Evolutionary conservation across 2,797 vertebrate genomes (phyloP).

Genomic region (Tenualosa thibaudeaui): DNA sequence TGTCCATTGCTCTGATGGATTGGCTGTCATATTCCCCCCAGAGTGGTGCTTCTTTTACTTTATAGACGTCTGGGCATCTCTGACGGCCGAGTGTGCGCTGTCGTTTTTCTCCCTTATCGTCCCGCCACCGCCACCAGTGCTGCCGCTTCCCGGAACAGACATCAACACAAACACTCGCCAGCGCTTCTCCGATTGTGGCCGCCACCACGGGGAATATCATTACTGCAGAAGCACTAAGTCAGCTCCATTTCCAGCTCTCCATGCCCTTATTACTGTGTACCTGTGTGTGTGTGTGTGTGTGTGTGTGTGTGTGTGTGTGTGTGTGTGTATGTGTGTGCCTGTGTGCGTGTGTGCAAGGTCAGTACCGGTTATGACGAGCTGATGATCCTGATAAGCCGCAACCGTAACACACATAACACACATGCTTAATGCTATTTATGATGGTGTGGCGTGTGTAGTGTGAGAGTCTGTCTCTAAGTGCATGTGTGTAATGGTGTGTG

Average conservation of each 20-base stretch:
- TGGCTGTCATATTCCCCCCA: slow-evolving; percentile 77
- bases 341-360: not conserved
- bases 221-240: too few relatives aligned
- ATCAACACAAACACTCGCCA: slow-evolving; percentile 59
- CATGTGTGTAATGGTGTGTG: slow-evolving; percentile 16
- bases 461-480: not conserved
- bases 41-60: slow-evolving; percentile 75
- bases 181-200: not conserved
- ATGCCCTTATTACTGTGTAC: not conserved
- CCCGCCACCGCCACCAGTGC: not conserved
- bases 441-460: not conserved
- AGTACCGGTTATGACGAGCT: too few relatives aligned
- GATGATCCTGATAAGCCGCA: too few relatives aligned
- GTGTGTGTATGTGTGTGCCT: slow-evolving; percentile 12
- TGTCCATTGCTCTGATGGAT: slow-evolving; percentile 88
- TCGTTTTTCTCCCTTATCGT: slow-evolving; percentile 70
- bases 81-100: slow-evolving; percentile 56
- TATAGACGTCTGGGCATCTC: slow-evolving; percentile 74
- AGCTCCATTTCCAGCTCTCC: not conserved
- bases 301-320: slow-evolving; percentile 1
- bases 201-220: not conserved
- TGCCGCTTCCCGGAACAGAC: slow-evolving; percentile 47
- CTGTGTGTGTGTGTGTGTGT: slow-evolving; percentile 20
- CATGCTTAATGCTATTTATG: not conserved
- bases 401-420: too few relatives aligned